Evolutionary conservation across 2,113 vertebrate genomes (phyloP), one percentile per base, ranked within the genome.

Genomic region (Pelecanus crispus): DNA sequence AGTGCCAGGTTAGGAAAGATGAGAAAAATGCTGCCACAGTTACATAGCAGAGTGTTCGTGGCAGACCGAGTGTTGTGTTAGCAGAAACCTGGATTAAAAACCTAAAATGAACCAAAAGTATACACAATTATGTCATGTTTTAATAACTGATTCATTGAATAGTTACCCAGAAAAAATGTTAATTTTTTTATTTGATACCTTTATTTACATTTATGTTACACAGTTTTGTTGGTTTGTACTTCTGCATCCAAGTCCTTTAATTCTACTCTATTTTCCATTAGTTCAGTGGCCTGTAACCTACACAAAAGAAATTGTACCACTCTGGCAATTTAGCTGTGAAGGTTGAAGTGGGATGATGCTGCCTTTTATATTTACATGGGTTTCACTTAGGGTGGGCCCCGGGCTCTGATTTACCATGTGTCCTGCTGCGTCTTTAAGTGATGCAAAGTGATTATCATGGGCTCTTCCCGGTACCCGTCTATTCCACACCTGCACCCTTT

Each of bases 361-460:
- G 97, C 96, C 98, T 98, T 98, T 97, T 92, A 95, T 97, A 98
- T 98, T 96, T 97, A 94, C 97, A 94, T 95, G 97, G 88, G 77
- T 97, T 96, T 96, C 97, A 95, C 97, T 98, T 96, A 94, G 97
- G 96, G 95, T 98, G 97, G 67, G 95, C 98, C 98, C 92, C 91
- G 52, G 97, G 97, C 98, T 98, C 98, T 98, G 98, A 98, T 99
- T 99, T 98, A 97, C 96, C 95, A 32, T 94, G 96, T 97, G 98
- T 98, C 97, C 98, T 93, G 97, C 98, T 95, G 98, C 81, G 96
- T 90, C 88, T 87, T 89, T 97, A 97, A 98, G 98, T 97, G 98
- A 98, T 98, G 98, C 98, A 98, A 98, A 98, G 97, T 98, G 98
- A 99, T 99, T 98, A 98, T 98, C 96, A 94, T 95, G 97, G 93